These are phyloP conservation scores for Diprion similis DNA, from an alignment of 1,140 invertebrate genomes.

Conservation along the genomic window DNA sequence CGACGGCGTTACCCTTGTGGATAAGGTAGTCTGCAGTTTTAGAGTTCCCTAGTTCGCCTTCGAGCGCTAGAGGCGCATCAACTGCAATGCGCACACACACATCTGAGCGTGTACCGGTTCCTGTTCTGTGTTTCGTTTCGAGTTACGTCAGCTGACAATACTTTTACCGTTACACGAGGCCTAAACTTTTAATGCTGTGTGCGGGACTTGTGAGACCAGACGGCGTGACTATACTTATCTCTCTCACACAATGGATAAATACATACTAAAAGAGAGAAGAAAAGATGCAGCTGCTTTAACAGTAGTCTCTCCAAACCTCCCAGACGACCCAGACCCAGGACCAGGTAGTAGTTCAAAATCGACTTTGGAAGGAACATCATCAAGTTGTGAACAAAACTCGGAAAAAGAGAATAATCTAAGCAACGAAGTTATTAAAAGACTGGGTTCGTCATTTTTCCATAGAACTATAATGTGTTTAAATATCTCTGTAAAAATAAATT, in stretches of 20 bases:
- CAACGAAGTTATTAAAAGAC: constrained; percentile 1
- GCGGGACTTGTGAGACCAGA: background rate
- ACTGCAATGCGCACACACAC: background rate
- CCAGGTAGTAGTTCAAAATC: constrained; percentile 1
- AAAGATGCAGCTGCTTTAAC: background rate
- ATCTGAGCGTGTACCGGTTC: background rate
- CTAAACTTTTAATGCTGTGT: background rate
- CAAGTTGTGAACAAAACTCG: background rate
- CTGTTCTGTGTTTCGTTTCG: background rate
- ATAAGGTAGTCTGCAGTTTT: background rate
- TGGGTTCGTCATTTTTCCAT: background rate
- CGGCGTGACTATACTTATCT: constrained; percentile 1
- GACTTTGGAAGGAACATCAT: background rate
- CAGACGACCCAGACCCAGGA: background rate
- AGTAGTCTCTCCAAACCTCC: background rate
- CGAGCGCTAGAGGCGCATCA: background rate
- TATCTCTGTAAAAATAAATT: background rate
- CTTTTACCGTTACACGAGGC: background rate
- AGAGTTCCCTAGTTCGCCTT: background rate
- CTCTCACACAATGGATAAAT: constrained; percentile 1
- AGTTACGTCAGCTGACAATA: constrained; percentile 2
- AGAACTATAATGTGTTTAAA: background rate
- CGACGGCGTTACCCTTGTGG: background rate
- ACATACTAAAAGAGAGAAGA: background rate
- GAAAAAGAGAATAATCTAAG: constrained; percentile 1